A percentile compares a stretch with the other conserved stretches of the same genome.
Evolutionary conservation across 2,113 vertebrate genomes (phyloP).

Genomic region (Tricholaema leucomelas): DNA sequence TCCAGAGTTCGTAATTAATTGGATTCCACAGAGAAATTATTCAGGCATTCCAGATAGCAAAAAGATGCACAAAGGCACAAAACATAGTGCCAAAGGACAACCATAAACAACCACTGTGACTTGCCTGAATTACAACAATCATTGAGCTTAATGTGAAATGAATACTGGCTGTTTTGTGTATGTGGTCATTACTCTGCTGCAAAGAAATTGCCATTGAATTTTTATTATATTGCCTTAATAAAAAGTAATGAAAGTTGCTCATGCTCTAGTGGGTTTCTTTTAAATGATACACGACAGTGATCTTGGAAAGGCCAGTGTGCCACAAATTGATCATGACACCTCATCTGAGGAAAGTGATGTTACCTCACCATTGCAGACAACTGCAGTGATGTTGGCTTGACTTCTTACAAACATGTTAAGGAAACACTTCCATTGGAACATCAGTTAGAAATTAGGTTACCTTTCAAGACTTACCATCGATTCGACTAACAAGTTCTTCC

Average conservation of each 20-base stretch:
- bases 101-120: slow-evolving; percentile 46
- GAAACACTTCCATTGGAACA: background rate
- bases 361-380: background rate
- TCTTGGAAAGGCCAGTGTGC: slow-evolving; percentile 31
- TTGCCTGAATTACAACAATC: slow-evolving; percentile 38
- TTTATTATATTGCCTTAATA: slow-evolving; percentile 65
- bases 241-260: slow-evolving; percentile 66
- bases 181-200: slow-evolving; percentile 50
- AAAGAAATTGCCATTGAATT: slow-evolving; percentile 66
- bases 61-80: slow-evolving; percentile 55
- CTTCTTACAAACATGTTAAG: background rate
- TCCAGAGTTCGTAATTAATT: slow-evolving; percentile 73
- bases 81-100: slow-evolving; percentile 47
- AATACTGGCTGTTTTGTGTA: slow-evolving; percentile 57
- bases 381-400: background rate
- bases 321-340: background rate
- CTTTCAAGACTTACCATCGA: slow-evolving; percentile 87
- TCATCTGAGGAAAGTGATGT: background rate
- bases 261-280: slow-evolving; percentile 51
- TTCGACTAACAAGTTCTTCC: slow-evolving; percentile 95
- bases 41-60: slow-evolving; percentile 57
- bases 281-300: slow-evolving; percentile 11
- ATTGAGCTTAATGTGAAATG: slow-evolving; percentile 50
- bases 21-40: slow-evolving; percentile 72
- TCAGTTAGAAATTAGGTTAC: background rate